Evolutionary conservation across 2,797 vertebrate species (phyloP).

Genomic region (Chelonia mydas): DNA sequence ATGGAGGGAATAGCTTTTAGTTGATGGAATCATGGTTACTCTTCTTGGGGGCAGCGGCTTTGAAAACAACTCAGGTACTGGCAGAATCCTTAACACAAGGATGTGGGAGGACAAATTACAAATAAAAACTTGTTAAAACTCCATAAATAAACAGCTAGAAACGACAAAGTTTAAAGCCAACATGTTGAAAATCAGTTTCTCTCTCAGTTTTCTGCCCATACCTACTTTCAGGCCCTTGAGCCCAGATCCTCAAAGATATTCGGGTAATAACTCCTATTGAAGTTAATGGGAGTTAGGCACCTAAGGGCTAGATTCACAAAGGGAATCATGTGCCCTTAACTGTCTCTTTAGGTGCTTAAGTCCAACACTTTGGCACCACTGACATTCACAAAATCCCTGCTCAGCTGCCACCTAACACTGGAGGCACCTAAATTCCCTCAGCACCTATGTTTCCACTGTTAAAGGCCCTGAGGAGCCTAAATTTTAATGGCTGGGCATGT

Average conservation of each 20-base stretch:
- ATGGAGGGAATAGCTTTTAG: background rate
- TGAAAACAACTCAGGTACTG: background rate
- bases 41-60: background rate
- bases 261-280: background rate
- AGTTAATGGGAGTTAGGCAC: background rate
- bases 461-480: background rate
- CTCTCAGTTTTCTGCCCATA: background rate
- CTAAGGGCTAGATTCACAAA: background rate
- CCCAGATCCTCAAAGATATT: background rate
- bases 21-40: background rate
- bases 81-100: fast-evolving
- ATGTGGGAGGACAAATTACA: fast-evolving
- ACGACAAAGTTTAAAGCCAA: background rate
- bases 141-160: background rate
- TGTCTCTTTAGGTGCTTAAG: background rate
- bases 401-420: background rate
- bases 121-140: background rate
- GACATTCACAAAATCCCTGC: background rate
- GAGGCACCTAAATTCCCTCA: background rate
- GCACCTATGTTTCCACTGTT: background rate
- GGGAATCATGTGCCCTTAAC: too few species aligned
- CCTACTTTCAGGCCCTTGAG: background rate
- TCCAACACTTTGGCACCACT: background rate
- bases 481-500: too few species aligned
- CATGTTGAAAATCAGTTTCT: background rate